phyloP scores from a whole-genome alignment of 2,888 invertebrate species.

The Stenoptilia bipunctidactyla region DNA sequence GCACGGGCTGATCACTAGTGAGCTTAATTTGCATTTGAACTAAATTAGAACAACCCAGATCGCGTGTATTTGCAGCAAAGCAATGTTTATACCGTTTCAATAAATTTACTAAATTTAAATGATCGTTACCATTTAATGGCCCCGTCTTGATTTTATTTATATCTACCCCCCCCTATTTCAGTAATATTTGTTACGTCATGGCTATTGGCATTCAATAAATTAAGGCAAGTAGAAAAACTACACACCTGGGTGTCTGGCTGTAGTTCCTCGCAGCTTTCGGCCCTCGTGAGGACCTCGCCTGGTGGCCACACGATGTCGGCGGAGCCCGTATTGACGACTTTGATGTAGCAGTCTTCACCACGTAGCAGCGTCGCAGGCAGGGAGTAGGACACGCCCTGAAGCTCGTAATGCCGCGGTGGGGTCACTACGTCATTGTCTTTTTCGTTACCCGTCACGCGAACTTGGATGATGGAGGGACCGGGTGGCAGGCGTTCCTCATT shows the following conservation, averaged over 20 bases:
- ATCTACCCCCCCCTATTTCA: constrained; percentile 5
- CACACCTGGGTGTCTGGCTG: constrained; percentile 7
- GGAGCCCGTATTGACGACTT: constrained; percentile 17
- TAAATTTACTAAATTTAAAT: constrained; percentile 7
- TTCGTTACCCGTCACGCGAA: constrained; percentile 11
- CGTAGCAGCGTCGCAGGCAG: constrained; percentile 18
- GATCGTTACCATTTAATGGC: constrained; percentile 7
- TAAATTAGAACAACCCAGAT: constrained; percentile 17
- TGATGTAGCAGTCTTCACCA: constrained; percentile 16
- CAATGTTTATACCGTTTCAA: constrained; percentile 10
- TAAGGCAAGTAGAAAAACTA: neutral
- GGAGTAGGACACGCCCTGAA: constrained; percentile 16
- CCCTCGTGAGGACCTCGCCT: constrained; percentile 11
- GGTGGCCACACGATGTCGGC: constrained; percentile 8
- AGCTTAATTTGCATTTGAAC: constrained; percentile 17
- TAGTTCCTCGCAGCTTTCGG: constrained; percentile 11
- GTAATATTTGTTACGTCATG: neutral
- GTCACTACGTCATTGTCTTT: neutral
- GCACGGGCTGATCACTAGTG: constrained; percentile 12
- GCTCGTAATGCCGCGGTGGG: constrained; percentile 14
- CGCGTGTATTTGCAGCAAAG: constrained; percentile 15
- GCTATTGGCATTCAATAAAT: neutral
- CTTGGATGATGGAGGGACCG: constrained; percentile 13
- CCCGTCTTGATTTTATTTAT: constrained; percentile 4
- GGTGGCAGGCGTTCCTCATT: constrained; percentile 11